phyloP scores from a whole-genome alignment of 2,888 invertebrate genomes.

The Agrypnus murinus region DNA sequence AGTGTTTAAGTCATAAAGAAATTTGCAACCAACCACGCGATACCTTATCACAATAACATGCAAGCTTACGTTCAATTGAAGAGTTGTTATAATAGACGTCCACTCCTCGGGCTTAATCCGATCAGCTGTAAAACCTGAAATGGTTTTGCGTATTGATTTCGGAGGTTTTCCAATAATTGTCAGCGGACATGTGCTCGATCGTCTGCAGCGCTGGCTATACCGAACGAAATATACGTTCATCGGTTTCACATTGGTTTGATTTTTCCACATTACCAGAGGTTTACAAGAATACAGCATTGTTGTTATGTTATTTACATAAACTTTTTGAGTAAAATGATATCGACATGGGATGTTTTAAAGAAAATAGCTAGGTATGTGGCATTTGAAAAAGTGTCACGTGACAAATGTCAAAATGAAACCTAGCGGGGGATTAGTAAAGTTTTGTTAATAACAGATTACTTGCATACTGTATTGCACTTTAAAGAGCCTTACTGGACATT shows the following conservation, averaged over 20 bases:
- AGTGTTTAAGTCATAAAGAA: constrained; percentile 71
- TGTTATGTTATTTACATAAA: constrained; percentile 16
- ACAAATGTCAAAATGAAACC: too few relatives aligned
- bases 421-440: too few relatives aligned
- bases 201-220: constrained; percentile 69
- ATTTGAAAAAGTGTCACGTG: too few relatives aligned
- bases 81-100: constrained; percentile 82
- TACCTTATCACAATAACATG: constrained; percentile 81
- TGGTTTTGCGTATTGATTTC: constrained; percentile 66
- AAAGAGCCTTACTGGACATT: too few relatives aligned
- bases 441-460: too few relatives aligned
- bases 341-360: constrained; percentile 8
- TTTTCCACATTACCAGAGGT: constrained; percentile 31
- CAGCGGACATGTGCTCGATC: constrained; percentile 65
- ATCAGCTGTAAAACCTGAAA: constrained; percentile 82
- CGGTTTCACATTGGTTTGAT: constrained; percentile 54
- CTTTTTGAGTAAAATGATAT: constrained; percentile 14
- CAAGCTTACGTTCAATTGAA: constrained; percentile 82
- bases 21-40: constrained; percentile 66
- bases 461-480: too few relatives aligned
- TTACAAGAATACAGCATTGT: constrained; percentile 41
- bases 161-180: constrained; percentile 66
- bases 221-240: constrained; percentile 69
- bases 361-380: constrained; percentile 42
- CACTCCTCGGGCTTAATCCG: constrained; percentile 85